Base-by-base conservation (phyloP, 2,113 vertebrate species). In the Eonycteris spelaea region DNA sequence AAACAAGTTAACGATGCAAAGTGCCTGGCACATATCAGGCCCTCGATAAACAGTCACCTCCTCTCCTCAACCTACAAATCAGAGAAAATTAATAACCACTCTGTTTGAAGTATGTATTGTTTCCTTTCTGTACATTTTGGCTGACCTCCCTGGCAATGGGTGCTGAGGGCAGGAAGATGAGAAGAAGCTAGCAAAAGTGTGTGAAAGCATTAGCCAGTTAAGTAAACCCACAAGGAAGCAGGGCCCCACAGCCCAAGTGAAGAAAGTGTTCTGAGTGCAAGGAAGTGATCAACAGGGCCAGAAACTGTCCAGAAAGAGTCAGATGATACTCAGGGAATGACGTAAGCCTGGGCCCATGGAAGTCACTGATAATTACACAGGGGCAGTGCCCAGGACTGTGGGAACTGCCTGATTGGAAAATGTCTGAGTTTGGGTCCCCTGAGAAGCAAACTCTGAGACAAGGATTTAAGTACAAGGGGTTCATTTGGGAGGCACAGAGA, bases 351-450 rank as follows among this genome's bases (percentile, higher is more conserved):
- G 48, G 35, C 26, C 24, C 28, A 26, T 3, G 2, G 26, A 21
- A 24, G 24, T 13, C 70, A 71, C 53, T 15, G 43, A 33, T 43
- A 43, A 48, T 40, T 70, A 7, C 53, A 35, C 7, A 6, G 48
- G 28, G 65, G 28, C 70, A 53, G 11, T 6, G 28, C 18, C 9
- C 6, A 3, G 48, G 68, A 30, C 1, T 1, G 3, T 5, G 7
- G 6, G 35, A 19, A 2, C 16, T 3, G 11, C n/a, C 73, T 61
- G 8, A 45, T 5, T 8, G 18, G 18, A 86, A 30, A 59, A 21
- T 11, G 4, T 65, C 77, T 53, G 22, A 38, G 28, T 63, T 6
- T 22, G 45, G 4, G 28, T 87, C 57, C 51, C 77, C 65, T 51
- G 15, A 74, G 59, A 93, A 55, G 79, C 9, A n/a, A 78, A 90